Evolutionary conservation across 2,888 invertebrate species (phyloP).

Genomic region (Chymomyza caudatula): DNA sequence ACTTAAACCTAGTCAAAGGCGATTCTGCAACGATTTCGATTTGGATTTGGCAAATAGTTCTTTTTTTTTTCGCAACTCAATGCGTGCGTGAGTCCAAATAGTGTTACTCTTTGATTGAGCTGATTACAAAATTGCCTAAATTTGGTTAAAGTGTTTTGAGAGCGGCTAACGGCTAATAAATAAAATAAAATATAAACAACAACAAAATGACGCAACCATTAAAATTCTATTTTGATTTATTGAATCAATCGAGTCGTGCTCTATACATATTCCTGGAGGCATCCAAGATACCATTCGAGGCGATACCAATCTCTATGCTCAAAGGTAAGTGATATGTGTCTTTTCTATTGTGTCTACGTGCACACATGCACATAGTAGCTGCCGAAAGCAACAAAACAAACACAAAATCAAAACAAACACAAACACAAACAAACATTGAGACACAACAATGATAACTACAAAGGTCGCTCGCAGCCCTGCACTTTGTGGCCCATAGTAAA

Average conservation of each 20-base stretch:
- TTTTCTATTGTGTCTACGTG: neutral
- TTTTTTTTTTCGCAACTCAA: neutral
- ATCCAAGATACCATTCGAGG: constrained; percentile 83
- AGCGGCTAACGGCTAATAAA: neutral
- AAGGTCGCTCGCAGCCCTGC: neutral
- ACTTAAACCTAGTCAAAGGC: neutral
- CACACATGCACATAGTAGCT: neutral
- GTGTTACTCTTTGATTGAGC: neutral
- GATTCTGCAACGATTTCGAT: neutral
- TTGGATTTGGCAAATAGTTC: neutral
- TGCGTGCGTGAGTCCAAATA: neutral
- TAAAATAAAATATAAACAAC: constrained; percentile 10
- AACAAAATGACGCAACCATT: constrained; percentile 77
- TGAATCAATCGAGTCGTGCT: constrained; percentile 88
- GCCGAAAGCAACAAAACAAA: neutral
- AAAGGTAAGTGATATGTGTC: constrained; percentile 81
- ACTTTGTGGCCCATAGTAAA: neutral
- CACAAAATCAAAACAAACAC: neutral
- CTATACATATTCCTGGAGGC: constrained; percentile 84
- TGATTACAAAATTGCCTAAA: neutral
- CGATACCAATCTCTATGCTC: constrained; percentile 81
- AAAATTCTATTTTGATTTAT: constrained; percentile 85
- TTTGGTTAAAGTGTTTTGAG: neutral
- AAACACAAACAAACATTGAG: neutral
- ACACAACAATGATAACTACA: neutral